A percentile compares a stretch with the other conserved stretches of the same genome.
These are phyloP conservation scores for Terrapene triunguis DNA, from an alignment of 2,113 vertebrate genomes.

Conservation along the genomic window DNA sequence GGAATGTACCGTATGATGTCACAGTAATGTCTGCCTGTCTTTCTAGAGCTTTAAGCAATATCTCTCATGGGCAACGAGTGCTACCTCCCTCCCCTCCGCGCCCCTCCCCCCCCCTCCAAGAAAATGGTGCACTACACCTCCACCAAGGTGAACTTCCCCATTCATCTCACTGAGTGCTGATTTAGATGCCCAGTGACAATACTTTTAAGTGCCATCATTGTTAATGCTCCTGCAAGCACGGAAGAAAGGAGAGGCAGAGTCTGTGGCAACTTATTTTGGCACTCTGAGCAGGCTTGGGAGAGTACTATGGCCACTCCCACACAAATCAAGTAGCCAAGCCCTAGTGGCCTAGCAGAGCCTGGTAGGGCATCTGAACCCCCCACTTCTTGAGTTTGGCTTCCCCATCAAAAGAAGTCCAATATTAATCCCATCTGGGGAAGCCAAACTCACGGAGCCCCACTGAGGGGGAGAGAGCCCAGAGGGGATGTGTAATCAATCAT, in stretches of 20 bases:
- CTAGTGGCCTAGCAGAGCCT: neutral
- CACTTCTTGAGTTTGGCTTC: neutral
- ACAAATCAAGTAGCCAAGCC: neutral
- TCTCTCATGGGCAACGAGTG: neutral
- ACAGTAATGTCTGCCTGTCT: neutral
- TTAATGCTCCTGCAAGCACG: neutral
- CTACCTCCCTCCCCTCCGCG: too few relatives aligned
- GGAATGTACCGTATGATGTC: neutral
- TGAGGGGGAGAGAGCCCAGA: too few relatives aligned
- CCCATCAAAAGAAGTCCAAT: neutral
- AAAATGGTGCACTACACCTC: neutral
- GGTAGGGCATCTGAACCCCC: neutral
- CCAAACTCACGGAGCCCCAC: neutral
- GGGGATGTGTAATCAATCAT: neutral
- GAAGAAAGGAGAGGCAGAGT: neutral
- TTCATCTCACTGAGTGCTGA: neutral
- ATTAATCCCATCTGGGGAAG: neutral
- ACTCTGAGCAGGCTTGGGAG: neutral
- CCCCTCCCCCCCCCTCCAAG: too few relatives aligned
- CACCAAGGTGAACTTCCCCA: neutral
- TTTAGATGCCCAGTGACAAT: fast-evolving
- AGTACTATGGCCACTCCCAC: neutral
- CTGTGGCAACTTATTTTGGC: neutral
- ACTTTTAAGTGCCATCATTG: neutral
- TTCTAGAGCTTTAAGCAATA: neutral